phyloP scores from a whole-genome alignment of 2,113 vertebrate genomes.

The Tiliqua scincoides region DNA sequence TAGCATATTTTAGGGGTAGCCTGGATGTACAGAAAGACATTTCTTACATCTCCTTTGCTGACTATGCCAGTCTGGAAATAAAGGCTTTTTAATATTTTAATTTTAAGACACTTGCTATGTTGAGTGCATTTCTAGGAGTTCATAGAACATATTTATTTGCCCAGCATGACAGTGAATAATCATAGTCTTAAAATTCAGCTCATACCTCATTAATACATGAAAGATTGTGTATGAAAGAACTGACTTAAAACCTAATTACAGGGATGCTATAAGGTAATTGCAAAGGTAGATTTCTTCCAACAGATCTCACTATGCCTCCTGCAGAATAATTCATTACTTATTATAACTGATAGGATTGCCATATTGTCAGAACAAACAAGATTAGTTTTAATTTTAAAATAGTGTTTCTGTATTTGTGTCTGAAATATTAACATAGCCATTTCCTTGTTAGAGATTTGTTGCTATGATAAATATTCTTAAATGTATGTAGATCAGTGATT shows the following conservation, averaged over 20 bases:
- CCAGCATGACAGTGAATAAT: conserved; percentile 24
- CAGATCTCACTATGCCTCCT: conserved; percentile 31
- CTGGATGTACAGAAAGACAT: background rate
- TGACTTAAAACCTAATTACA: conserved; percentile 58
- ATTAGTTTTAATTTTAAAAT: conserved; percentile 67
- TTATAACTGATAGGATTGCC: conserved; percentile 57
- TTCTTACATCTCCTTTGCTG: background rate
- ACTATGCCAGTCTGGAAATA: background rate
- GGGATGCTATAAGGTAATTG: conserved; percentile 45
- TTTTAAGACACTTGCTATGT: background rate
- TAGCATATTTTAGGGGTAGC: background rate
- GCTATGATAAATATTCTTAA: conserved; percentile 10
- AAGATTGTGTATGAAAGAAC: conserved; percentile 54
- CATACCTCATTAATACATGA: conserved; percentile 64
- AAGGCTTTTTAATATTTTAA: background rate
- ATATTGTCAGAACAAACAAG: conserved; percentile 69
- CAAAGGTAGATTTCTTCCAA: conserved; percentile 39
- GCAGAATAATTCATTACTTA: conserved; percentile 52
- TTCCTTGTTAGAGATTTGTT: conserved; percentile 44
- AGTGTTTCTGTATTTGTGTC: conserved; percentile 59
- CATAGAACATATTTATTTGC: conserved; percentile 28
- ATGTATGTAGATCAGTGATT: conserved; percentile 19
- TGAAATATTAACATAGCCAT: conserved; percentile 63
- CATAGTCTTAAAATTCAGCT: conserved; percentile 50
- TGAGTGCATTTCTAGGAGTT: conserved; percentile 17